Conservation (phyloP, 2,113 vertebrate genomes). For the Aspidoscelis tigris region DNA sequence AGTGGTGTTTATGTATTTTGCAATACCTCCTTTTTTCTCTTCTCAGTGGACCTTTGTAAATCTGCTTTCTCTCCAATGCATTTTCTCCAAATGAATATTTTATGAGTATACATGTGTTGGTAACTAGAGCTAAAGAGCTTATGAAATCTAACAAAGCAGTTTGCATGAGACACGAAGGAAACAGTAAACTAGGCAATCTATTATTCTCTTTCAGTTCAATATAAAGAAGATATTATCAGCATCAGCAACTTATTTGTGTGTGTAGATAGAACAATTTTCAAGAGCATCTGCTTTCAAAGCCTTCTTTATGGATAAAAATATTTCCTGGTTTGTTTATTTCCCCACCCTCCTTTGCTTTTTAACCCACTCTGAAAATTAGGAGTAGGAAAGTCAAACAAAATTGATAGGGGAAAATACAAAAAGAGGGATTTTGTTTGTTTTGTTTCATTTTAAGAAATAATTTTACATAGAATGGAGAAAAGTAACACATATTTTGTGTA, state of each 20-base stretch:
- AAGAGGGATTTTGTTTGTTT: not conserved
- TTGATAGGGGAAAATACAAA: not conserved
- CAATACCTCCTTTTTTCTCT: constrained; percentile 29
- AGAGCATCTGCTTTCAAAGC: constrained; percentile 25
- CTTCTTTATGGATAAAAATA: constrained; percentile 27
- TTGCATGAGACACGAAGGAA: constrained; percentile 10
- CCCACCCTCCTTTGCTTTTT: not conserved
- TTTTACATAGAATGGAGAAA: not conserved
- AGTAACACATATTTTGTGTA: not conserved
- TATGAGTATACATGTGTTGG: constrained; percentile 28
- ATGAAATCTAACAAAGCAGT: constrained; percentile 30
- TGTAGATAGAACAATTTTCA: constrained; percentile 3
- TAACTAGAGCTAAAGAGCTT: constrained; percentile 23
- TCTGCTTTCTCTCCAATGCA: constrained; percentile 24
- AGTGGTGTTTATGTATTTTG: not conserved
- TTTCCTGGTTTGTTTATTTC: constrained; percentile 8
- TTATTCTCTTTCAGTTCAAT: constrained; percentile 18
- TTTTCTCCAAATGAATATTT: constrained; percentile 37
- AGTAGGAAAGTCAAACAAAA: not conserved
- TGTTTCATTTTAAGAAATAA: not conserved
- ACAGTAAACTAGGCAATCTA: not conserved
- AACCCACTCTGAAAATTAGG: not conserved
- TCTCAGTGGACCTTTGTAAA: not conserved
- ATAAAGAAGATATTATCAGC: not conserved
- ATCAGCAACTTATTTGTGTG: not conserved